Evolutionary conservation across 30 jellyfish, hydroid and myxozoan genomes (phyloP).

Genomic region (Chrysaora quinquecirrha): DNA sequence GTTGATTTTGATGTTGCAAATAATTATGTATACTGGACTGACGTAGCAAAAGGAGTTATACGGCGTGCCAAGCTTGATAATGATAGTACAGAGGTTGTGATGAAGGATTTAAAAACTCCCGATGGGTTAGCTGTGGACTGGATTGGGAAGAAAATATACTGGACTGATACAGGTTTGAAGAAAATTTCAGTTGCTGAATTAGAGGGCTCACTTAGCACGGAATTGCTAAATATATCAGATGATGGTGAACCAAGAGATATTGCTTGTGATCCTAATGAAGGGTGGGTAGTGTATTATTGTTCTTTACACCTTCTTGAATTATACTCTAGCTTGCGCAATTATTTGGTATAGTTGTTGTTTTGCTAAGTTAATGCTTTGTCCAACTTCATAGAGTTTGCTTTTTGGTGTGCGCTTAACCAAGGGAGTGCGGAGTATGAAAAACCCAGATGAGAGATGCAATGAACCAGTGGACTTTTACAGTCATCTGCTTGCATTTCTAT

Average conservation of each 20-base stretch:
- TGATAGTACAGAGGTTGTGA: slow-evolving; percentile 31
- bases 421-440: too few relatives aligned
- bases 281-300: slow-evolving; percentile 51
- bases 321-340: too few relatives aligned
- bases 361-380: too few relatives aligned
- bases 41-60: slow-evolving; percentile 32
- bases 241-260: slow-evolving; percentile 86
- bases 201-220: slow-evolving; percentile 66
- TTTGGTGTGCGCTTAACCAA: too few relatives aligned
- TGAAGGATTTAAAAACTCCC: slow-evolving; percentile 57
- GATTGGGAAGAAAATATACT: slow-evolving; percentile 85
- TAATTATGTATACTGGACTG: slow-evolving; percentile 77
- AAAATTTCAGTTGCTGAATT: slow-evolving; percentile 81
- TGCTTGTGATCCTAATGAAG: slow-evolving; percentile 79
- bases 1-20: slow-evolving; percentile 74
- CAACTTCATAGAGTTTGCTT: too few relatives aligned
- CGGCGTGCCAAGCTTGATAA: slow-evolving; percentile 66
- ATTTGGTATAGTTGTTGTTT: too few relatives aligned
- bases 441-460: too few relatives aligned
- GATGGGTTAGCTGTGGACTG: slow-evolving; percentile 94
- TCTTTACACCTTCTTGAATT: too few relatives aligned
- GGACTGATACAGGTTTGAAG: slow-evolving; percentile 87
- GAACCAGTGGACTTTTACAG: too few relatives aligned
- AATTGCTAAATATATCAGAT: slow-evolving; percentile 32
- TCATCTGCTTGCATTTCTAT: too few relatives aligned